Conservation (phyloP, 2,797 vertebrate genomes). For the Ispidina picta region DNA sequence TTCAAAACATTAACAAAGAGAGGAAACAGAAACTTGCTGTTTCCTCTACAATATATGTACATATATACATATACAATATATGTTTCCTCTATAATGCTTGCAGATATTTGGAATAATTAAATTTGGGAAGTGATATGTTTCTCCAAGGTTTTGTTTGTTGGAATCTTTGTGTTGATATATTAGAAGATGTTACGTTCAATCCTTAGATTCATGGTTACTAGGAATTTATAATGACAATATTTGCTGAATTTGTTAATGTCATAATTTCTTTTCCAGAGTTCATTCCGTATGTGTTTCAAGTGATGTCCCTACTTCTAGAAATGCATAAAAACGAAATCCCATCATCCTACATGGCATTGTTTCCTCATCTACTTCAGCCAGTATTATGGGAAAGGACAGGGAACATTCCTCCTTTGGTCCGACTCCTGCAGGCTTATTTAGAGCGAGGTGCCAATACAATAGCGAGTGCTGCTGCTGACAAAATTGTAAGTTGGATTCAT, state of each 20-base stretch:
- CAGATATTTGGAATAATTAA: background rate
- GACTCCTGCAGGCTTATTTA: constrained; percentile 94
- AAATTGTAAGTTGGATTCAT: constrained; percentile 86
- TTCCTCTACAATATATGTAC: too few relatives aligned
- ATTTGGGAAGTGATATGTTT: background rate
- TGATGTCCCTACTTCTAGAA: constrained; percentile 98
- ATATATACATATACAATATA: too few relatives aligned
- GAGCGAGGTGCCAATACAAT: constrained; percentile 89
- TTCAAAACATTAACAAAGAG: background rate
- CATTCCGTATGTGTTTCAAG: constrained; percentile 98
- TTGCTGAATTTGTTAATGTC: background rate
- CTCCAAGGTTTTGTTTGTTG: background rate
- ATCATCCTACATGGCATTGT: constrained; percentile 93
- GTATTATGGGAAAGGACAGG: constrained; percentile 95
- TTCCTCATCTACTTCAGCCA: constrained; percentile 96
- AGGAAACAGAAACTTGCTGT: background rate
- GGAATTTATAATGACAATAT: background rate
- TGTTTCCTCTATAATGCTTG: background rate
- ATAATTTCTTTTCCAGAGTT: constrained; percentile 83
- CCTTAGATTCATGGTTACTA: accelerated
- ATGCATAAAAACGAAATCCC: constrained; percentile 93
- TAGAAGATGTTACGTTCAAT: background rate
- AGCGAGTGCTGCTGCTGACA: constrained; percentile 89
- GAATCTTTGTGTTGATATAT: background rate
- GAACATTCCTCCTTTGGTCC: constrained; percentile 95